Percentiles rank a stretch among this genome's conserved stretches.
These are phyloP conservation scores for Mormyrus lacerda DNA, from an alignment of 2,113 vertebrate species.

Conservation along the genomic window DNA sequence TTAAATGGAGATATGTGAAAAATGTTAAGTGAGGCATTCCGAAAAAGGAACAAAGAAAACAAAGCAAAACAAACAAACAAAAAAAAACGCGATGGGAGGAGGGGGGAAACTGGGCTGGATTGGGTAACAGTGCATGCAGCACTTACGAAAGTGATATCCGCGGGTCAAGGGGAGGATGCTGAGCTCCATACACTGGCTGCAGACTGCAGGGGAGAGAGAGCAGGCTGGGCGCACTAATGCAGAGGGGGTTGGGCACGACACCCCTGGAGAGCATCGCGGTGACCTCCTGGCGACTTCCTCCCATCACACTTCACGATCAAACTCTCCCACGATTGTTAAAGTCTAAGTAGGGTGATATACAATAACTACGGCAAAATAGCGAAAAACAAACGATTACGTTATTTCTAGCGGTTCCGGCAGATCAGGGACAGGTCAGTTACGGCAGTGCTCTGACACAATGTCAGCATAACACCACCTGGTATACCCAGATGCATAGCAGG, in stretches of 20 bases:
- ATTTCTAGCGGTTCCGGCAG: background rate
- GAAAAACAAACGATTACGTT: background rate
- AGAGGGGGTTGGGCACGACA: background rate
- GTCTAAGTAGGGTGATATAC: background rate
- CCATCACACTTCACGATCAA: background rate
- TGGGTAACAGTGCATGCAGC: background rate
- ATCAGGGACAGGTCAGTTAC: background rate
- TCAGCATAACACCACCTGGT: background rate
- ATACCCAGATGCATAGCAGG: background rate
- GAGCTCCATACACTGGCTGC: constrained; percentile 91
- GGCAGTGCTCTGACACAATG: background rate
- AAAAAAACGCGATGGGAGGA: background rate
- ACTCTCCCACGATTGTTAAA: background rate
- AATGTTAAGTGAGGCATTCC: background rate
- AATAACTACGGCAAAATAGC: background rate
- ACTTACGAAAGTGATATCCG: constrained; percentile 82
- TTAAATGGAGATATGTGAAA: background rate
- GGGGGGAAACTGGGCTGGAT: background rate
- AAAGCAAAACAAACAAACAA: background rate
- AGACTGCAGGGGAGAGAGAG: constrained; percentile 63
- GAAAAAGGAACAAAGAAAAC: background rate
- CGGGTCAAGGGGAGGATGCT: constrained; percentile 88
- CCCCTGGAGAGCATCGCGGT: background rate
- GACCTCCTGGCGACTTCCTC: background rate
- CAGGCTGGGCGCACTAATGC: background rate